Evolutionary conservation across 2,797 vertebrate genomes (phyloP).

Genomic region (Megaceryle alcyon): DNA sequence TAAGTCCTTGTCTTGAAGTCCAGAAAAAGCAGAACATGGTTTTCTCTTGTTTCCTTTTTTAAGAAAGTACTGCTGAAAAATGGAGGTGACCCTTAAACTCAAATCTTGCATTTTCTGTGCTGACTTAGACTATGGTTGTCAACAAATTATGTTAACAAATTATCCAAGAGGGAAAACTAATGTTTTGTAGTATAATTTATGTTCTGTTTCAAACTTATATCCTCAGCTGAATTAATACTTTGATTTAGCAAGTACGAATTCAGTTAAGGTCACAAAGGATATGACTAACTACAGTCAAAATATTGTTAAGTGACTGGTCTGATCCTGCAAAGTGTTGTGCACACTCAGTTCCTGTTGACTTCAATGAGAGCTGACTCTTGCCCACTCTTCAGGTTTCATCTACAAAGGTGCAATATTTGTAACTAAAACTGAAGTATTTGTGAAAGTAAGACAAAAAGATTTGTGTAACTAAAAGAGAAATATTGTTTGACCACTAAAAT

Average conservation of each 20-base stretch:
- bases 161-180: neutral
- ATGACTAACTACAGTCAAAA: neutral
- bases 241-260: neutral
- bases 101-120: slow-evolving; percentile 49
- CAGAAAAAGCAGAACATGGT: slow-evolving; percentile 56
- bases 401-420: neutral
- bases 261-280: neutral
- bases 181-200: neutral
- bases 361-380: neutral
- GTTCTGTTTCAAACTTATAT: neutral
- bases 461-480: neutral
- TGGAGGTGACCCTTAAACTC: slow-evolving; percentile 49
- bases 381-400: neutral
- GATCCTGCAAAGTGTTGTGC: neutral
- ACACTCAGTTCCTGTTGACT: neutral
- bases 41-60: slow-evolving; percentile 58
- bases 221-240: slow-evolving; percentile 21
- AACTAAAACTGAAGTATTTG: neutral
- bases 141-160: neutral
- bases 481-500: neutral
- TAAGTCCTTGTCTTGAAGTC: slow-evolving; percentile 21
- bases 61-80: slow-evolving; percentile 48
- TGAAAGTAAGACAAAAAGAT: neutral
- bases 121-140: neutral
- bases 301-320: neutral